phyloP scores from a whole-genome alignment of 2,888 invertebrate species.

The Venusia cambrica region DNA sequence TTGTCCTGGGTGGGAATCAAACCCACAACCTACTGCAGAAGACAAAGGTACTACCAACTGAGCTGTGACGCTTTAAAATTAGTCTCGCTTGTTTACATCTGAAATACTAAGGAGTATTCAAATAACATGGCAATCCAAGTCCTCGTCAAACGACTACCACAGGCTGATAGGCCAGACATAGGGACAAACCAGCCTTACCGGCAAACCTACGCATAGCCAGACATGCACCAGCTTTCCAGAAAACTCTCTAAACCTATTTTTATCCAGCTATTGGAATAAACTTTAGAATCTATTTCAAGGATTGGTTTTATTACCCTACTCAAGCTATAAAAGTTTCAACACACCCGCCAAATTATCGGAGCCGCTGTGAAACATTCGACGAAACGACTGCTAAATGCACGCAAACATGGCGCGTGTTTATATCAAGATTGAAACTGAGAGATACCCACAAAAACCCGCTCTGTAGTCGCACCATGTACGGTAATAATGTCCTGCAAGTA shows the following conservation, averaged over 20 bases:
- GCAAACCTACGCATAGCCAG: conserved; percentile 21
- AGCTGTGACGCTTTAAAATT: no score
- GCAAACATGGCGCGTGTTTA: conserved; percentile 58
- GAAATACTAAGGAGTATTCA: conserved; percentile 2
- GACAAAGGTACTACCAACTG: no score
- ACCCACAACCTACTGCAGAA: no score
- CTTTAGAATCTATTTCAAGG: conserved; percentile 17
- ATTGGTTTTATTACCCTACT: conserved; percentile 24
- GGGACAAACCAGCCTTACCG: conserved; percentile 16
- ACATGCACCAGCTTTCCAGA: conserved; percentile 20
- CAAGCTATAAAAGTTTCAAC: conserved; percentile 31
- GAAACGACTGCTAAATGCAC: conserved; percentile 47
- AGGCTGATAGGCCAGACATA: conserved; percentile 12
- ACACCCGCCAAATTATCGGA: conserved; percentile 32
- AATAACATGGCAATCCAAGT: conserved; percentile 3
- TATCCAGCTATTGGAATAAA: conserved; percentile 17
- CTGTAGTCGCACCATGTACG: conserved; percentile 53
- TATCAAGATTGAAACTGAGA: conserved; percentile 65
- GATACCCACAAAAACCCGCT: conserved; percentile 64
- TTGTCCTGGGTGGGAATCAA: no score
- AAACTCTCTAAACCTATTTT: conserved; percentile 21
- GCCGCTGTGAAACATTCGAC: conserved; percentile 37
- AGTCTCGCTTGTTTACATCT: neutral
- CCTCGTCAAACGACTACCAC: conserved; percentile 14
- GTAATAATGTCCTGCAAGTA: conserved; percentile 62